Evolutionary conservation across 2,797 vertebrate genomes (phyloP).

Genomic region (Limosa lapponica): DNA sequence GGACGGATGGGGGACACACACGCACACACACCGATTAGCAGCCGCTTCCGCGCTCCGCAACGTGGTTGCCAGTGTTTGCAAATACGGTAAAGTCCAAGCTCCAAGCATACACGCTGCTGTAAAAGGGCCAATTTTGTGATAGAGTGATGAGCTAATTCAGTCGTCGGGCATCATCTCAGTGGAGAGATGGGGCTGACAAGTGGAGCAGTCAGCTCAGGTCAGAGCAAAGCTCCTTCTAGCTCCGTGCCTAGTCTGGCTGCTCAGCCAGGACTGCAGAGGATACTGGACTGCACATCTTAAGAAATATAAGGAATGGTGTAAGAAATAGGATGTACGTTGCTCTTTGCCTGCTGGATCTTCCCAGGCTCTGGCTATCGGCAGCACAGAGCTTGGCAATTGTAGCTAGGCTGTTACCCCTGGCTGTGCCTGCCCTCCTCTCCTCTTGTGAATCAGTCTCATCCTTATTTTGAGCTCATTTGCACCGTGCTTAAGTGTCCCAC

Average conservation of each 20-base stretch:
- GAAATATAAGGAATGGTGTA: not conserved
- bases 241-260: accelerated
- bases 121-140: not conserved
- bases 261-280: not conserved
- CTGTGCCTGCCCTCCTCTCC: not conserved
- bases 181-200: not conserved
- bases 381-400: accelerated
- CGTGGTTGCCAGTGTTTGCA: not conserved
- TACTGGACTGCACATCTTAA: accelerated
- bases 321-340: not conserved
- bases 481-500: accelerated
- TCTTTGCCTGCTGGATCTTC: not conserved
- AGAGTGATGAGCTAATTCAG: not conserved
- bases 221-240: not conserved
- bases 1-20: not conserved
- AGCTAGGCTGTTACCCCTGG: not conserved
- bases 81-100: not conserved
- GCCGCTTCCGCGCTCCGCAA: accelerated
- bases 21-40: accelerated
- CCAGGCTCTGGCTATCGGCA: not conserved
- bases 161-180: accelerated
- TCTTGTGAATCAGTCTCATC: not conserved
- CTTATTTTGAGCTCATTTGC: not conserved
- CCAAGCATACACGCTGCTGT: not conserved
- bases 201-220: not conserved